Percentiles rank a stretch among this genome's conserved stretches.
These are phyloP conservation scores for Euzophera pinguis DNA, from an alignment of 2,888 invertebrate genomes.

Conservation along the genomic window DNA sequence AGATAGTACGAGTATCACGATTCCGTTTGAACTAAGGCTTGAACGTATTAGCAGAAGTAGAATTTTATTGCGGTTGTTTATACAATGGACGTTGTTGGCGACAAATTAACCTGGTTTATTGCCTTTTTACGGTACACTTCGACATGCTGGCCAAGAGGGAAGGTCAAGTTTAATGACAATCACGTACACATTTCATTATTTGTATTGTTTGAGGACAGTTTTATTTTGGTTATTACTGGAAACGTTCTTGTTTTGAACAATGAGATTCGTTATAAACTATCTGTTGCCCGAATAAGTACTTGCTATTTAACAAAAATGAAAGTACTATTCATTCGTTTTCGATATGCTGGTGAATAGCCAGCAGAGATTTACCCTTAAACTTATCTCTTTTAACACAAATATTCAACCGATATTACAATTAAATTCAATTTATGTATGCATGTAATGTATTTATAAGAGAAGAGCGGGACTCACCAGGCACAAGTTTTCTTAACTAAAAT, in stretches of 20 bases:
- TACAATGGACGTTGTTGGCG: slow-evolving; percentile 32
- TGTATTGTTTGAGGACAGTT: background rate
- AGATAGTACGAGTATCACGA: slow-evolving; percentile 3
- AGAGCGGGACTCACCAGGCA: too few species aligned
- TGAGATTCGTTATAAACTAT: background rate
- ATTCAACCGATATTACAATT: too few species aligned
- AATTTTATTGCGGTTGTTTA: slow-evolving; percentile 9
- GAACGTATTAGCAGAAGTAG: slow-evolving; percentile 7
- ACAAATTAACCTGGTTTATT: slow-evolving; percentile 38
- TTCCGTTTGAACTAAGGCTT: slow-evolving; percentile 11
- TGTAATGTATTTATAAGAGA: too few species aligned
- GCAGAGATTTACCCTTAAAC: too few species aligned
- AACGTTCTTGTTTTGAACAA: background rate
- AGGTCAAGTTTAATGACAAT: slow-evolving; percentile 24
- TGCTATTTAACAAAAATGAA: too few species aligned
- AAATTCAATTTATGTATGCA: too few species aligned
- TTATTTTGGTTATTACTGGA: background rate
- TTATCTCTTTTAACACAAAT: too few species aligned
- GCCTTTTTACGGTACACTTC: slow-evolving; percentile 33
- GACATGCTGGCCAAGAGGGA: slow-evolving; percentile 25
- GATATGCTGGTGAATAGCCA: too few species aligned
- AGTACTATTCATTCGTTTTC: too few species aligned
- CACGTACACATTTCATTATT: slow-evolving; percentile 1
- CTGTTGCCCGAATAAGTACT: background rate
- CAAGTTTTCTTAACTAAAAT: too few species aligned